Evolutionary conservation across 2,113 vertebrate species (phyloP).

Genomic region (Antennarius striatus): DNA sequence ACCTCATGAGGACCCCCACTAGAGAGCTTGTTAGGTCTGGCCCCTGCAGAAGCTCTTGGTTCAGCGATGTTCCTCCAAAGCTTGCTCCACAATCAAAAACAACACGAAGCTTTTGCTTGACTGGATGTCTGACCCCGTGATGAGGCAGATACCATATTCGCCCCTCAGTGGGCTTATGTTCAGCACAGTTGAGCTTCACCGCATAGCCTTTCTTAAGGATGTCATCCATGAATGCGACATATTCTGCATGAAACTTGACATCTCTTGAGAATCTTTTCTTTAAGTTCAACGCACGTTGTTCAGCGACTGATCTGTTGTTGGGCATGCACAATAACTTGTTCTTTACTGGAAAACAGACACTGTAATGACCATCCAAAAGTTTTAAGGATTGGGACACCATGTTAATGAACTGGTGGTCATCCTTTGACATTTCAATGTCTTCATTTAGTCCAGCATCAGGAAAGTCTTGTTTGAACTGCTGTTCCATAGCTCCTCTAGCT

Average conservation of each 20-base stretch:
- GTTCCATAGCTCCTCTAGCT: constrained; percentile 35
- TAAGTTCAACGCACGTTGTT: constrained; percentile 30
- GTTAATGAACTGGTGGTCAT: constrained; percentile 21
- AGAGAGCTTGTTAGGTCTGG: constrained; percentile 5
- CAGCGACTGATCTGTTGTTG: constrained; percentile 30
- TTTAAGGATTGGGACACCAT: constrained; percentile 13
- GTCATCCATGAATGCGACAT: constrained; percentile 4
- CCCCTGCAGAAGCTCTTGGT: constrained; percentile 8
- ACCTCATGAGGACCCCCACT: constrained; percentile 1
- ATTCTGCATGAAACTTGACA: not conserved
- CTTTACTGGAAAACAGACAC: constrained; percentile 11
- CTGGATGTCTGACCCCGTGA: constrained; percentile 7
- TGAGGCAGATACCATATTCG: constrained; percentile 16
- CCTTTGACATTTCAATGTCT: constrained; percentile 28
- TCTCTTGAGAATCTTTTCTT: constrained; percentile 14
- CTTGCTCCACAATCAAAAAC: too few relatives aligned
- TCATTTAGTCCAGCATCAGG: constrained; percentile 30
- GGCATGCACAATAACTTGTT: constrained; percentile 28
- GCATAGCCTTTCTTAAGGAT: not conserved
- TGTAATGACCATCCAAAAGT: constrained; percentile 8
- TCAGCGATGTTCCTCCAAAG: not conserved
- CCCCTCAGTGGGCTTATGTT: not conserved
- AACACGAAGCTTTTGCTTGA: not conserved
- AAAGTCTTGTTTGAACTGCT: constrained; percentile 43
- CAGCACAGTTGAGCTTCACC: not conserved